These are phyloP conservation scores for Aptenodytes forsteri DNA, from an alignment of 2,113 vertebrate species.

Conservation along the genomic window DNA sequence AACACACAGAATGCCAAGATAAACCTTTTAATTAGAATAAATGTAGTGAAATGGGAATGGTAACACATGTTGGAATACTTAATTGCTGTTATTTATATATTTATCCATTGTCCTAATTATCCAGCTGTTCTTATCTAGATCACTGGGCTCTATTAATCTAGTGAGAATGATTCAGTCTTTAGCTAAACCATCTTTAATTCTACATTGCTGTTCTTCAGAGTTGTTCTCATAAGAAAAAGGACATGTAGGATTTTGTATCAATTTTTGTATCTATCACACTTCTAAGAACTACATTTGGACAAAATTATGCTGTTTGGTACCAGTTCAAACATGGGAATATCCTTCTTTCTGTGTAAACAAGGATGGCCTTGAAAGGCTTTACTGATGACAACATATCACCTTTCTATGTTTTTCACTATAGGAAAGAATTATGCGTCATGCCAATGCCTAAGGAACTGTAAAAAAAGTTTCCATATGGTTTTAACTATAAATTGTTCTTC, in stretches of 20 bases:
- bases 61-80: not conserved
- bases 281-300: not conserved
- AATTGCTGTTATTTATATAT: not conserved
- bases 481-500: not conserved
- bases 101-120: not conserved
- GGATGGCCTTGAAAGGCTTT: not conserved
- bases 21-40: not conserved
- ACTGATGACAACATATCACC: not conserved
- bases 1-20: not conserved
- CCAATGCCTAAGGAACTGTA: not conserved
- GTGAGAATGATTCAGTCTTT: not conserved
- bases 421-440: not conserved
- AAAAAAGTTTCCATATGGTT: conserved; percentile 11
- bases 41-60: not conserved
- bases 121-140: not conserved
- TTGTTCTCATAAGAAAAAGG: not conserved
- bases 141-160: not conserved
- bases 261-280: not conserved
- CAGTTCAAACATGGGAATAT: not conserved
- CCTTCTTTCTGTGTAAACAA: not conserved
- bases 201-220: not conserved
- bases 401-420: not conserved
- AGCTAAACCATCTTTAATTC: not conserved
- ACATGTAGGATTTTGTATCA: not conserved
- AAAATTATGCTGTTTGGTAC: not conserved